phyloP scores from a whole-genome alignment of 2,888 invertebrate species.

The Hetaerina titia region DNA sequence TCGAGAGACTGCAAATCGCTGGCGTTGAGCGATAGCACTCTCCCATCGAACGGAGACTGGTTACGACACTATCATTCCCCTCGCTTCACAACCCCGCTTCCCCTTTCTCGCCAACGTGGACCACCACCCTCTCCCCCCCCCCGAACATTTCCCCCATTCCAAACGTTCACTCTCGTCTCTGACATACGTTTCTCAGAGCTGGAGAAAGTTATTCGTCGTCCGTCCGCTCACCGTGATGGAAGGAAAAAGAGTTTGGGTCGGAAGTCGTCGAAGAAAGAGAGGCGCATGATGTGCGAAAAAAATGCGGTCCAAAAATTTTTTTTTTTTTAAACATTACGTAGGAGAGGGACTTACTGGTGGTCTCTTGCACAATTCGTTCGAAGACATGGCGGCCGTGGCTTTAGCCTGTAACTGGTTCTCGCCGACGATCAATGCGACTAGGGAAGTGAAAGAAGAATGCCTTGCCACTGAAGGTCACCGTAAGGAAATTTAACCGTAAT shows the following conservation, averaged over 20 bases:
- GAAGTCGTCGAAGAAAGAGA: background rate
- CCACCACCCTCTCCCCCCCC: background rate
- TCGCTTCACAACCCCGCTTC: background rate
- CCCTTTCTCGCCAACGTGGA: background rate
- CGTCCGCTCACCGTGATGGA: background rate
- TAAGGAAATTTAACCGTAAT: too few relatives aligned
- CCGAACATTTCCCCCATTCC: background rate
- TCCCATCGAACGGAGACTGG: background rate
- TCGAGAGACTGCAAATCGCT: background rate
- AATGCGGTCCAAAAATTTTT: too few relatives aligned
- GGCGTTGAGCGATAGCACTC: background rate
- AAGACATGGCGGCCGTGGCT: too few relatives aligned
- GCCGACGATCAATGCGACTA: too few relatives aligned
- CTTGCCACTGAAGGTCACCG: too few relatives aligned
- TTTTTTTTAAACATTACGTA: too few relatives aligned
- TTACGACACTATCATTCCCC: background rate
- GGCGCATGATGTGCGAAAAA: background rate
- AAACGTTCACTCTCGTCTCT: background rate
- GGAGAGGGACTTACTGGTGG: too few relatives aligned
- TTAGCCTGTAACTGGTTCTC: too few relatives aligned
- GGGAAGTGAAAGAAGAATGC: too few relatives aligned
- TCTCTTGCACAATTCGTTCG: too few relatives aligned
- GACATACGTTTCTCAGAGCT: background rate
- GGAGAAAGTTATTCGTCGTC: background rate
- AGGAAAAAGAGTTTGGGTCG: background rate